Conservation (phyloP, 2,888 invertebrate genomes). For the Dendrolimus houi region DNA sequence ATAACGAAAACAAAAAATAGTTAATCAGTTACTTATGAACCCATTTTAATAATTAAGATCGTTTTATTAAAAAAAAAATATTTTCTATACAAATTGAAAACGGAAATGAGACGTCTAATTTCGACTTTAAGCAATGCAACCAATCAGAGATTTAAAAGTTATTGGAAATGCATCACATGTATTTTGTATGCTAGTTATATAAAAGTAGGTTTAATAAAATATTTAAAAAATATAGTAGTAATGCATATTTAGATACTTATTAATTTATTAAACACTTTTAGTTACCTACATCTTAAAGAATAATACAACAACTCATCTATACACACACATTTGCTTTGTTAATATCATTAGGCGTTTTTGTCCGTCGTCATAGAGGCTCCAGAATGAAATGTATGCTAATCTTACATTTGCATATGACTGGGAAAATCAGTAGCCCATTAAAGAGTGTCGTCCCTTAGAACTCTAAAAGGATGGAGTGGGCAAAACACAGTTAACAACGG, state of each 20-base stretch:
- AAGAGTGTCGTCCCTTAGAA: conserved; percentile 41
- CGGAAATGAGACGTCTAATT: too few species aligned
- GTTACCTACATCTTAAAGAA: conserved; percentile 6
- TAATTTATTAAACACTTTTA: background rate
- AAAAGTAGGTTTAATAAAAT: too few species aligned
- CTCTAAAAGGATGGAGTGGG: conserved; percentile 38
- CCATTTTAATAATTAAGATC: too few species aligned
- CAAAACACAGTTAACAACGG: conserved; percentile 37
- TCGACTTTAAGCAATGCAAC: too few species aligned
- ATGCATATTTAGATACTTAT: background rate
- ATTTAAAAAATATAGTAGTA: background rate
- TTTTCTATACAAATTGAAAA: too few species aligned
- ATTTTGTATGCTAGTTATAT: too few species aligned
- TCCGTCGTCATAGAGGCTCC: conserved; percentile 28
- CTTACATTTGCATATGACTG: conserved; percentile 60
- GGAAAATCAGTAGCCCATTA: conserved; percentile 61
- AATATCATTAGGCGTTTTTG: conserved; percentile 37
- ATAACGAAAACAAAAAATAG: too few species aligned
- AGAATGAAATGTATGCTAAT: conserved; percentile 62
- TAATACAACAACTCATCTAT: conserved; percentile 19
- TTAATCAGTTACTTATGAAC: too few species aligned
- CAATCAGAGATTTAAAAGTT: too few species aligned
- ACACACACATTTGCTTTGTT: conserved; percentile 35
- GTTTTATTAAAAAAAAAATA: too few species aligned
- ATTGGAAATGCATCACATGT: too few species aligned